Evolutionary conservation across 2,888 invertebrate genomes (phyloP).

Genomic region (Therioaphis trifolii): DNA sequence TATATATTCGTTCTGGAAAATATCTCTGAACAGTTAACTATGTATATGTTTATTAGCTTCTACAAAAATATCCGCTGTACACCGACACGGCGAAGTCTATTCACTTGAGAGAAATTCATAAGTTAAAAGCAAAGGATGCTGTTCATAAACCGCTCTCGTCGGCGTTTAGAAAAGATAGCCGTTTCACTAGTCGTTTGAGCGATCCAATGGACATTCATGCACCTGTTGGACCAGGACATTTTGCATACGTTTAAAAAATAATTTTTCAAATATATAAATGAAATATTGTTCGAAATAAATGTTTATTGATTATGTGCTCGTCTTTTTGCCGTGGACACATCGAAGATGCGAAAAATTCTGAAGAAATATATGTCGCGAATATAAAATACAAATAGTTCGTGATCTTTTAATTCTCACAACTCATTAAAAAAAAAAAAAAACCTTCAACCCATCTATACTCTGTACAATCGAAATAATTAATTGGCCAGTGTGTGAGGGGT

Average conservation of each 20-base stretch:
- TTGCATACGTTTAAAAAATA: constrained; percentile 27
- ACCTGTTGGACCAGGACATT: constrained; percentile 7
- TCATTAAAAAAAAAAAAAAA: no score
- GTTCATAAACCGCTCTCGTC: neutral
- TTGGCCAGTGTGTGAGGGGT: no score
- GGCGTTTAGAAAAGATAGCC: constrained; percentile 3
- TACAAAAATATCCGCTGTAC: constrained; percentile 30
- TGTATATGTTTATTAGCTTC: constrained; percentile 57
- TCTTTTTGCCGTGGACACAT: no score
- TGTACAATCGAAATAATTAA: no score
- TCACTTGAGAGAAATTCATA: neutral
- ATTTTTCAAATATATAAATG: no score
- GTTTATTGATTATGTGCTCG: no score
- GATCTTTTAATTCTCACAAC: no score
- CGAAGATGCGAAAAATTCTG: no score
- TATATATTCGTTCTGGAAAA: neutral
- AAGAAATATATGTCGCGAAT: no score
- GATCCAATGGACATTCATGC: constrained; percentile 7
- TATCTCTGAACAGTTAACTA: neutral
- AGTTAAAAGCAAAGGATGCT: neutral
- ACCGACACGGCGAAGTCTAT: constrained; percentile 13
- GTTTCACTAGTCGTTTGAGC: constrained; percentile 43
- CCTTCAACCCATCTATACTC: no score
- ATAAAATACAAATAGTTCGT: no score
- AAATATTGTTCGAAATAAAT: no score